Conservation (phyloP, 2,113 vertebrate genomes). For the Coregonus clupeaformis region DNA sequence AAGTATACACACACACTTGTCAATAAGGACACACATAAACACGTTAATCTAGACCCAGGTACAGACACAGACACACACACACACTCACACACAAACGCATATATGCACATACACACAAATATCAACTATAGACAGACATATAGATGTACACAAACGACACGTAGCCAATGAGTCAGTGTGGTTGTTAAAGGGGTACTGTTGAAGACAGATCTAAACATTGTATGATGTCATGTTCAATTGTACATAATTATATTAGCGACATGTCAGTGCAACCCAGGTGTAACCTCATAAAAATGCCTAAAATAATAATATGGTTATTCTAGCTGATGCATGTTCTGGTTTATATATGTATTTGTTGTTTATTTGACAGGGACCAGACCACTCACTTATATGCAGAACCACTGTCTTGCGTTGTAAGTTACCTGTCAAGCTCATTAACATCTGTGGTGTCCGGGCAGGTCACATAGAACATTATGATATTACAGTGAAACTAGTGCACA, state of each 20-base stretch:
- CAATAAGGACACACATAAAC: constrained; percentile 26
- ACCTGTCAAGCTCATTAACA: no score
- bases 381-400: no score
- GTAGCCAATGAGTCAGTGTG: constrained; percentile 52
- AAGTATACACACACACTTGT: constrained; percentile 37
- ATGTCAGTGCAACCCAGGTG: constrained; percentile 39
- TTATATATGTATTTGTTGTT: background rate
- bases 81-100: no score
- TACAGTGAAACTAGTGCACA: no score
- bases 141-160: no score
- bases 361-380: constrained; percentile 12
- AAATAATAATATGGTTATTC: constrained; percentile 45
- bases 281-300: constrained; percentile 56
- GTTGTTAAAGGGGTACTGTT: constrained; percentile 3
- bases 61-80: background rate
- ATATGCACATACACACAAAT: no score
- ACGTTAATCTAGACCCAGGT: background rate
- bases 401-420: no score
- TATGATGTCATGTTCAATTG: constrained; percentile 8
- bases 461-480: no score
- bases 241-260: constrained; percentile 47
- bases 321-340: constrained; percentile 15
- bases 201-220: background rate
- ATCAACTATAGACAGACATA: no score
- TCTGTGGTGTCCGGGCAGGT: no score